Base-by-base conservation (phyloP, 2,888 invertebrate species). In the Polietes domitor region DNA sequence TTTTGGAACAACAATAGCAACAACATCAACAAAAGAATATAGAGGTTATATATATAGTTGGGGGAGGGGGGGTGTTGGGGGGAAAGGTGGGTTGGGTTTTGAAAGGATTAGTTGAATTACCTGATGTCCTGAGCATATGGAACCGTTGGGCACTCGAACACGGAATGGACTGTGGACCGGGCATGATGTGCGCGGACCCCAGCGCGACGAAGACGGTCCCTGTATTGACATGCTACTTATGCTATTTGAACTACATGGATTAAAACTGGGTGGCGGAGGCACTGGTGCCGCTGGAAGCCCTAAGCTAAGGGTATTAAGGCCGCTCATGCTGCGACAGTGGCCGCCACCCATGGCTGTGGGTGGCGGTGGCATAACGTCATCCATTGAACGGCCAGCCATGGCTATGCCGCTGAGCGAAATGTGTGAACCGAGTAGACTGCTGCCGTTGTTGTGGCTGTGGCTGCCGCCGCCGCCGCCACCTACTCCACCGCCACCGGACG, bases 61-160 rank as follows among this genome's bases (percentile, higher is more conserved):
- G 2, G 28, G 5, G 15, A 61, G 17, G 6, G 21, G 10, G 21
- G 24, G 3, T 6, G 24, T 5, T 7, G 19, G 50, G 50, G 47
- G 50, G 50, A 21, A 37, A 37, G 7, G 10, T 1, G 70, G 41
- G 19, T n/a, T 24, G 28, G 53, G 5, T 37, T 32, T 37, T 7
- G 37, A 12, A 68, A n/a, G n/a, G n/a, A n/a, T n/a, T n/a, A n/a
- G n/a, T n/a, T 26, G 9, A 86, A 82, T 92, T 92, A 92, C 92
- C 92, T 92, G 92, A 89, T 92, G 92, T 91, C 92, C 92, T 86
- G 92, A 92, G 88, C 92, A 92, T 86, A 92, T 91, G 76, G 92
- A 92, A 88, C 92, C 92, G 86, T 92, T 92, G 85, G 92, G 92
- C 87, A 92, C 92, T 85, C 92, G 92, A 85, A 92, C 91, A 86